Evolutionary conservation across 2,888 invertebrate genomes (phyloP), one percentile per base, ranked within the genome.

Genomic region (Romanomermis culicivorax): DNA sequence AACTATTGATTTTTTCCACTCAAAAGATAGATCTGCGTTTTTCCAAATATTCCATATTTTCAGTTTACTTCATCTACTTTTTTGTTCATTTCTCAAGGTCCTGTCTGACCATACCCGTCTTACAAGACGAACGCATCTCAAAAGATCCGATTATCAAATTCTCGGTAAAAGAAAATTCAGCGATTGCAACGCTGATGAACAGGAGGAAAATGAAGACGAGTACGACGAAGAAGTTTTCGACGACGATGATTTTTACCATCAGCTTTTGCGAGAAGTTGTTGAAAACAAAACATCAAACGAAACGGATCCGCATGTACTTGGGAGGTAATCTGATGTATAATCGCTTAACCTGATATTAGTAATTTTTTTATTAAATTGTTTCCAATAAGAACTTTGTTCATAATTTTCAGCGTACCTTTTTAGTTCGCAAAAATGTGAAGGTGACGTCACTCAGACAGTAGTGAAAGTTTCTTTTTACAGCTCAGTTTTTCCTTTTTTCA

Each of bases 191-290:
- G 7, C 36, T 36, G 36, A 36, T 36, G 17, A 36, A 7, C 11
- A 11, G 7, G 36, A 36, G 11, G 42, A 52, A 25, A 11, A 20
- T 11, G 36, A 24, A 4, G 55, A 56, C 2, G 45, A 42, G 14
- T 27, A 54, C 26, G 65, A 65, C 53, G 54, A 57, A 7, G 65
- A 65, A 54, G 83, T 93, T 64, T 95, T 86, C 72, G 91, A 95
- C 69, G 95, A 95, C 67, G 84, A 83, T 64, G 95, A 95, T 68
- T 95, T 95, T 70, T 95, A 95, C 71, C 89, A 91, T 70, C 85
- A 88, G 64, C 74, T 91, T 54, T 72, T 95, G 47, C 75, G 86
- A 59, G 89, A 93, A 69, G 73, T 95, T 42, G 89, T 95, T 59
- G 88, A 93, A 69, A 80, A 81, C 60, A 89, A 89, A 57, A 78